Evolutionary conservation across 2,888 invertebrate species (phyloP).

Genomic region (Dascillus cervinus): DNA sequence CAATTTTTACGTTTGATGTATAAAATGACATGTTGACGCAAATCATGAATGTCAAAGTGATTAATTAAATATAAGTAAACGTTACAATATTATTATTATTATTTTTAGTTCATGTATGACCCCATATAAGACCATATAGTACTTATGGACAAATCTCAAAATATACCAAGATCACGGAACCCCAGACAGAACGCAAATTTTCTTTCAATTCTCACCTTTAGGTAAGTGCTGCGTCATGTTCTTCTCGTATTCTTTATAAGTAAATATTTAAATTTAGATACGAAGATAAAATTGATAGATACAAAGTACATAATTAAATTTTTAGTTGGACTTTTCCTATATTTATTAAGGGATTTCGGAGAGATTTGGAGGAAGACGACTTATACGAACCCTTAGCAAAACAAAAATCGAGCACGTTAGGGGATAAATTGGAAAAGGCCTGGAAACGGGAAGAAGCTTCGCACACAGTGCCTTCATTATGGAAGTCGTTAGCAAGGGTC

Average conservation of each 20-base stretch:
- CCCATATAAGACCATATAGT: no score
- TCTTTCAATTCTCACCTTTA: constrained; percentile 16
- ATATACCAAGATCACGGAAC: constrained; percentile 6
- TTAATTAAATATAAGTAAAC: no score
- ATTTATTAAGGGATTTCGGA: constrained; percentile 42
- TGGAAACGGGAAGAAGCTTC: constrained; percentile 21
- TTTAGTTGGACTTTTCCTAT: constrained; percentile 45
- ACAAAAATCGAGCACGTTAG: constrained; percentile 56
- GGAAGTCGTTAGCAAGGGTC: constrained; percentile 23
- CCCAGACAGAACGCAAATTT: constrained; percentile 14
- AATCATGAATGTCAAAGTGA: no score
- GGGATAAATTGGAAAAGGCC: constrained; percentile 53
- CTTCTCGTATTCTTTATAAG: no score
- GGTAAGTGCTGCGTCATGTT: constrained; percentile 10
- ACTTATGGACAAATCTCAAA: constrained; percentile 1
- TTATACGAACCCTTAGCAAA: constrained; percentile 42
- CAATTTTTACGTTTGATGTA: no score
- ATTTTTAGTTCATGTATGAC: no score
- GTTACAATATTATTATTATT: no score
- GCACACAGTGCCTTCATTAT: constrained; percentile 22
- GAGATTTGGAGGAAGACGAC: constrained; percentile 44
- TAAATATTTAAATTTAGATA: not conserved
- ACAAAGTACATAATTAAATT: constrained; percentile 8
- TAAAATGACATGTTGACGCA: no score
- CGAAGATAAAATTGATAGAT: not conserved